Evolutionary conservation across 2,888 invertebrate genomes (phyloP).

Genomic region (Cynaeus angustus): DNA sequence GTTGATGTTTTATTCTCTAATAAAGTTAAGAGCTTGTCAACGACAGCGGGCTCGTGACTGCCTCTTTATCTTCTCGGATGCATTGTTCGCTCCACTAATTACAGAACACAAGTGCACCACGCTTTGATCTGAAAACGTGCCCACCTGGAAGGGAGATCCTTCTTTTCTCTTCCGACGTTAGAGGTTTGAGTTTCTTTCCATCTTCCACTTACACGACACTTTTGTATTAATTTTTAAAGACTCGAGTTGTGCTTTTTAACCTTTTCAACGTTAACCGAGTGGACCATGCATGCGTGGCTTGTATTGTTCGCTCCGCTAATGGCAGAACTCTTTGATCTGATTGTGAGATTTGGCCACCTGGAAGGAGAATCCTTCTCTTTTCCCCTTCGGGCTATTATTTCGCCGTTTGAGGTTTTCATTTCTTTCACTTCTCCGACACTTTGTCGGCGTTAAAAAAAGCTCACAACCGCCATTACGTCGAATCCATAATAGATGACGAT

Average conservation of each 20-base stretch:
- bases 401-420: constrained; percentile 1
- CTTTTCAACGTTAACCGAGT: too few relatives aligned
- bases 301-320: too few relatives aligned
- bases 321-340: too few relatives aligned
- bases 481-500: constrained; percentile 48
- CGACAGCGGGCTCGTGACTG: constrained; percentile 25
- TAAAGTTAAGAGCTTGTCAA: constrained; percentile 49
- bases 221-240: too few relatives aligned
- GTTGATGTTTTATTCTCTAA: constrained; percentile 54
- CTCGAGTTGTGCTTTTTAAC: too few relatives aligned
- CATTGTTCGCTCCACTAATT: constrained; percentile 40
- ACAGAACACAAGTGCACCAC: constrained; percentile 18
- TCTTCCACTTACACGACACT: too few relatives aligned
- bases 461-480: constrained; percentile 20
- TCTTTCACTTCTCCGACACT: constrained; percentile 2
- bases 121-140: constrained; percentile 15
- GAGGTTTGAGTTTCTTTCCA: too few relatives aligned
- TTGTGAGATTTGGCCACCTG: too few relatives aligned
- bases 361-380: background rate
- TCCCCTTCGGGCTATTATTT: background rate
- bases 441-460: constrained; percentile 12
- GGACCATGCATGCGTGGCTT: too few relatives aligned
- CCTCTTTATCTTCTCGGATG: constrained; percentile 36
- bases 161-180: background rate
- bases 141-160: background rate